Base-by-base conservation (phyloP, 30 jellyfish, hydroid and myxozoan species). In the Cassiopea andromeda region DNA sequence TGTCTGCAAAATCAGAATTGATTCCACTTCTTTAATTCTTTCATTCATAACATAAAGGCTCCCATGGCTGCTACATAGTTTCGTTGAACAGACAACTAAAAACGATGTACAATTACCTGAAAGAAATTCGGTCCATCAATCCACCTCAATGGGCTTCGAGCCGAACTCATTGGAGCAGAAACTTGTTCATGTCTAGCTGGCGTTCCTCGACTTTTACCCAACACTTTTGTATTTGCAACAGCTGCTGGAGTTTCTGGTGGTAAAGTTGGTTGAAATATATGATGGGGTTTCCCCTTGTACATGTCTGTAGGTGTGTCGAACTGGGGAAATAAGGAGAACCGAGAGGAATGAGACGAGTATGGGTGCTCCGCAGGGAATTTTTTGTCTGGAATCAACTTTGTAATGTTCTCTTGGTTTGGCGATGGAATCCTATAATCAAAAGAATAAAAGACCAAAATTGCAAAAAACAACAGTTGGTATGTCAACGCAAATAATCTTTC, bases 361-460 rank as follows among this genome's bases (percentile, higher is more conserved):
- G 98, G 93, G 71, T 86, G 95, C 68, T 92, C 96, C 10, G 95
- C 96, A 17, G 98, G 98, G 78, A 92, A 86, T 67, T 61, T 85
- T 80, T 48, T n/a, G 48, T 81, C 82, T 9, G 75, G 57, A 50
- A 45, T 66, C 54, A 64, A 58, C 44, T 47, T 69, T 43, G 90
- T 87, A 14, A 92, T 46, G 69, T 92, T 82, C 57, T 85, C 93
- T 49, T 86, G 77, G 84, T 82, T 87, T 48, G 98, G 94, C 5
- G 93, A 46, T 6, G 96, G 98, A 46, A 92, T 58, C 27, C 98
- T 92, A 87, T 5, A 64, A 4, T 5, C 19, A 64, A 54, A 54
- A 54, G 7, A 54, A 3, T 6, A 27, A 27, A 27, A 27, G 38
- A 27, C 38, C 38, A 27, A 27, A 27, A 27, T 27, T 27, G 38